Percentiles rank a stretch among this genome's conserved stretches.
phyloP scores from a whole-genome alignment of 2,888 invertebrate genomes.

The Ennomos quercinarius region DNA sequence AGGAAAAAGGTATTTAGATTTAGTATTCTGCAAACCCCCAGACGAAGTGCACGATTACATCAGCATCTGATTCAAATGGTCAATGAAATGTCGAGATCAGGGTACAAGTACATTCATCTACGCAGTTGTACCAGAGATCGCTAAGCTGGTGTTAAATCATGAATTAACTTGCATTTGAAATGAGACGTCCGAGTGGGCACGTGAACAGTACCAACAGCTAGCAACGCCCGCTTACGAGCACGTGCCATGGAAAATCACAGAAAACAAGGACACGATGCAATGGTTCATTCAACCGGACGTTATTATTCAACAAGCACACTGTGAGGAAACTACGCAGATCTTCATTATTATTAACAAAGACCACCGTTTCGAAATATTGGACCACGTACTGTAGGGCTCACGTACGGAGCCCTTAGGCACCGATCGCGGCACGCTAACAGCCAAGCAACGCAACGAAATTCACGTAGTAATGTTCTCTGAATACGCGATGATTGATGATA shows the following conservation, averaged over 20 bases:
- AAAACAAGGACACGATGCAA: slow-evolving; percentile 85
- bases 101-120: slow-evolving; percentile 46
- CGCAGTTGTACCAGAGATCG: slow-evolving; percentile 55
- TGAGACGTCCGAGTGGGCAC: slow-evolving; percentile 54
- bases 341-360: slow-evolving; percentile 82
- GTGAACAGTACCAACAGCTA: slow-evolving; percentile 50
- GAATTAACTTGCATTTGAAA: slow-evolving; percentile 62
- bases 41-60: background rate
- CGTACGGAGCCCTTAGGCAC: slow-evolving; percentile 56
- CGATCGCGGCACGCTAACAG: slow-evolving; percentile 50
- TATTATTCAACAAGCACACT: slow-evolving; percentile 82
- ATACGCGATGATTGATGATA: slow-evolving; percentile 37
- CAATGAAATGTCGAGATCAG: slow-evolving; percentile 26
- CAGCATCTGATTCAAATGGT: slow-evolving; percentile 16
- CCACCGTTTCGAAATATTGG: slow-evolving; percentile 73
- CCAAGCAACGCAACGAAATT: slow-evolving; percentile 30
- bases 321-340: slow-evolving; percentile 80
- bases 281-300: slow-evolving; percentile 83
- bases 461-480: slow-evolving; percentile 30
- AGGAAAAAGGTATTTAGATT: too few species aligned
- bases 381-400: slow-evolving; percentile 65
- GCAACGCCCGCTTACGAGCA: slow-evolving; percentile 52
- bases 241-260: slow-evolving; percentile 84
- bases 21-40: too few species aligned
- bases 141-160: slow-evolving; percentile 59